Conservation (phyloP, 2,113 vertebrate genomes). For the Benitochromis conjunctus region DNA sequence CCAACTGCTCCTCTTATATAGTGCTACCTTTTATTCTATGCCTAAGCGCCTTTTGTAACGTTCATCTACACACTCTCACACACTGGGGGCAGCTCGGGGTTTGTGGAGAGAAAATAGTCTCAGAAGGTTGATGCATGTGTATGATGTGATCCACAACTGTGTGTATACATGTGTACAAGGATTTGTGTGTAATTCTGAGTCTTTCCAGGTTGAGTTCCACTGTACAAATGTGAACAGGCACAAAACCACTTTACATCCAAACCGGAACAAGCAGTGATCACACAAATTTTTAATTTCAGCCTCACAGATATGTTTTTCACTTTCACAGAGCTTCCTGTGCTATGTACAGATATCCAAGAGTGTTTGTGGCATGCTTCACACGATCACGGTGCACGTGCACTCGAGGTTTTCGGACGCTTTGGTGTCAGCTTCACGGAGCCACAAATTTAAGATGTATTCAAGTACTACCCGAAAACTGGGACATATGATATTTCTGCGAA, state of each 20-base stretch:
- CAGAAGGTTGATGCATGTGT: not conserved
- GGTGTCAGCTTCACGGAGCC: not conserved
- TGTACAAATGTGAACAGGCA: not conserved
- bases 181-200: not conserved
- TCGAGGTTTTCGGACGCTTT: not conserved
- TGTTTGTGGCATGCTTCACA: not conserved
- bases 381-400: not conserved
- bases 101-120: not conserved
- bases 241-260: not conserved
- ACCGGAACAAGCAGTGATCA: not conserved
- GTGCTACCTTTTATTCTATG: not conserved
- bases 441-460: not conserved
- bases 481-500: not conserved
- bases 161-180: not conserved
- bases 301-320: not conserved
- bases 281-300: not conserved
- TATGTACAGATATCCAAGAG: not conserved
- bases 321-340: not conserved
- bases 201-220: not conserved
- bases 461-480: not conserved
- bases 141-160: not conserved
- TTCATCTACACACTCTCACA: not conserved
- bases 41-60: not conserved
- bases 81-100: not conserved
- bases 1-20: not conserved